Percentiles rank a stretch among this genome's conserved stretches.
Conservation (phyloP, 2,797 vertebrate genomes). For the Sebastes kiyomatsui region DNA sequence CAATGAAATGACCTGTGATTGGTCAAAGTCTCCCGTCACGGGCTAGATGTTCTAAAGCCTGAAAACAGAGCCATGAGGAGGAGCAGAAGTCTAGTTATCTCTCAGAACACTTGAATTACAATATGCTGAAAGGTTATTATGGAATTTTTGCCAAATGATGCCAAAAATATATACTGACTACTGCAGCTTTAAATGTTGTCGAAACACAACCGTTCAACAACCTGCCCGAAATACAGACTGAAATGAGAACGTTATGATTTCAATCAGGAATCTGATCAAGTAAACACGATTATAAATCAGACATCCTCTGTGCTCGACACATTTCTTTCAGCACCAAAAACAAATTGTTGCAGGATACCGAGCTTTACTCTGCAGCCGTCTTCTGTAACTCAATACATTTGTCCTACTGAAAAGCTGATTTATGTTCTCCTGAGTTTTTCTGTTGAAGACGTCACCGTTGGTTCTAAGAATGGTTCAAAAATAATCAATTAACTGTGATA, state of each 20-base stretch:
- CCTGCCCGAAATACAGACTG: background rate
- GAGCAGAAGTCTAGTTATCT: no score
- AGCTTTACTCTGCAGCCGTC: background rate
- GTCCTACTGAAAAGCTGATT: background rate
- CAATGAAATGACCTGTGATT: no score
- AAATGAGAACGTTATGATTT: background rate
- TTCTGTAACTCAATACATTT: background rate
- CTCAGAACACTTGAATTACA: no score
- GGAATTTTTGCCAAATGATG: rapidly evolving
- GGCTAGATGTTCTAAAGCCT: no score
- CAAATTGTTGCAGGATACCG: background rate
- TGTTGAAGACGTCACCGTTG: background rate
- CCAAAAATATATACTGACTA: no score
- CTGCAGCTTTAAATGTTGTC: background rate
- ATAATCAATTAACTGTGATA: background rate
- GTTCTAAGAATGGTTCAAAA: no score
- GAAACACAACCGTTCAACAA: background rate
- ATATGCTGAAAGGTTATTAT: no score
- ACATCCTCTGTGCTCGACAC: background rate
- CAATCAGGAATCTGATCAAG: background rate
- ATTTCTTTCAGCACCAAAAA: background rate
- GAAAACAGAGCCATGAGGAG: no score
- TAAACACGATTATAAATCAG: background rate
- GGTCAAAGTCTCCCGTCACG: no score
- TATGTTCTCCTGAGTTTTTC: background rate